These are phyloP conservation scores for Noctuana brunneofusca DNA, from an alignment of 2,888 invertebrate genomes.

Conservation along the genomic window DNA sequence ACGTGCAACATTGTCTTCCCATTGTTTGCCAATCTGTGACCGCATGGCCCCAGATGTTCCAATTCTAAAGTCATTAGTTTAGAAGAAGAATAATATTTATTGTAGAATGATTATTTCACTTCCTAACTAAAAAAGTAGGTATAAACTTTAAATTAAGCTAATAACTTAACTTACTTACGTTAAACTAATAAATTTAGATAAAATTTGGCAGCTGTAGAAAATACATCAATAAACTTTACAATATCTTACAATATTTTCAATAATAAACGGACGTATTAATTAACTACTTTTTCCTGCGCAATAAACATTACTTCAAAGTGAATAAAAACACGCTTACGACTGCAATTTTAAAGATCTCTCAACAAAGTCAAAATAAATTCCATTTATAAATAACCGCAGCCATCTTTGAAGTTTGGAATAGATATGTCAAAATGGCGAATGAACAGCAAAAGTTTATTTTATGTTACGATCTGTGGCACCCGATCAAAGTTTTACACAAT, in stretches of 20 bases:
- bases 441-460: slow-evolving; percentile 58
- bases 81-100: not conserved
- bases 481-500: slow-evolving; percentile 58
- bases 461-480: slow-evolving; percentile 50
- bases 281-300: slow-evolving; percentile 4
- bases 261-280: not conserved
- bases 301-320: slow-evolving; percentile 10
- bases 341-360: slow-evolving; percentile 9
- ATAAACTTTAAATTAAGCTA: too few species aligned
- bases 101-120: too few species aligned
- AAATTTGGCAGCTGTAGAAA: too few species aligned
- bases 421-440: slow-evolving; percentile 66
- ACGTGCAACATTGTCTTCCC: slow-evolving; percentile 20
- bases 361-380: slow-evolving; percentile 30
- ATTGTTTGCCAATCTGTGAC: slow-evolving; percentile 28
- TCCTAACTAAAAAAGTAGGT: too few species aligned
- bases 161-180: too few species aligned
- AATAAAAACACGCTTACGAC: not conserved
- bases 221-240: too few species aligned
- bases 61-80: slow-evolving; percentile 5
- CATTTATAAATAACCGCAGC: slow-evolving; percentile 40
- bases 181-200: too few species aligned
- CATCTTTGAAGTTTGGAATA: slow-evolving; percentile 61
- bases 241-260: not conserved
- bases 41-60: not conserved